A percentile compares a stretch with the other conserved stretches of the same genome.
These are phyloP conservation scores for Zosterops borbonicus DNA, from an alignment of 2,113 vertebrate genomes.

Conservation along the genomic window DNA sequence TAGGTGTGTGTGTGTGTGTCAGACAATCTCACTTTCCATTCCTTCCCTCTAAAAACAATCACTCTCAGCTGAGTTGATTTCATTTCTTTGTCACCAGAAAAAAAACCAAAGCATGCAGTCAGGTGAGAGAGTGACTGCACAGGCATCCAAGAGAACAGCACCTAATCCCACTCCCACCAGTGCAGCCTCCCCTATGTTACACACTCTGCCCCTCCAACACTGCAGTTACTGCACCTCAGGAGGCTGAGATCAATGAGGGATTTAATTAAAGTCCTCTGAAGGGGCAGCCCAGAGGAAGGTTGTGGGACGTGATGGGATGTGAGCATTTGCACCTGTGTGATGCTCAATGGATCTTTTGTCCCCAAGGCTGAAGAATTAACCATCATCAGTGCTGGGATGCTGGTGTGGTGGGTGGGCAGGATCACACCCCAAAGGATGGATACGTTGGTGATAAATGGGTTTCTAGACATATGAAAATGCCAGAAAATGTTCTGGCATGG, in stretches of 20 bases:
- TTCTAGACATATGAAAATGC: not conserved
- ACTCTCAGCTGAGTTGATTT: not conserved
- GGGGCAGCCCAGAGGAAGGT: not conserved
- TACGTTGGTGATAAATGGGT: not conserved
- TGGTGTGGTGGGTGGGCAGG: not conserved
- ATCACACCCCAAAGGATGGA: not conserved
- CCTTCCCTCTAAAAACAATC: not conserved
- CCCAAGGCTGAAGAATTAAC: not conserved
- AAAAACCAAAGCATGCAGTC: not conserved
- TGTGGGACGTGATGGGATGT: accelerated
- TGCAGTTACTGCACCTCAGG: not conserved
- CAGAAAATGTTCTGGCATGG: not conserved
- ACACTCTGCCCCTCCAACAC: accelerated
- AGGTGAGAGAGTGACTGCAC: not conserved
- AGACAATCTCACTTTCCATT: not conserved
- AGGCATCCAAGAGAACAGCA: not conserved
- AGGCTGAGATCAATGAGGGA: not conserved
- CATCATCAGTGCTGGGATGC: not conserved
- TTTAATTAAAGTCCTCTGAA: not conserved
- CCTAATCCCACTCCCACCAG: not conserved
- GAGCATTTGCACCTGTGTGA: not conserved
- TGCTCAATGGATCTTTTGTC: not conserved
- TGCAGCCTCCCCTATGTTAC: not conserved
- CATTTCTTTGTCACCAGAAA: not conserved
- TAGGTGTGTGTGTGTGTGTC: accelerated